Base-by-base conservation (phyloP, 2,797 vertebrate species). In the Brotula barbata region DNA sequence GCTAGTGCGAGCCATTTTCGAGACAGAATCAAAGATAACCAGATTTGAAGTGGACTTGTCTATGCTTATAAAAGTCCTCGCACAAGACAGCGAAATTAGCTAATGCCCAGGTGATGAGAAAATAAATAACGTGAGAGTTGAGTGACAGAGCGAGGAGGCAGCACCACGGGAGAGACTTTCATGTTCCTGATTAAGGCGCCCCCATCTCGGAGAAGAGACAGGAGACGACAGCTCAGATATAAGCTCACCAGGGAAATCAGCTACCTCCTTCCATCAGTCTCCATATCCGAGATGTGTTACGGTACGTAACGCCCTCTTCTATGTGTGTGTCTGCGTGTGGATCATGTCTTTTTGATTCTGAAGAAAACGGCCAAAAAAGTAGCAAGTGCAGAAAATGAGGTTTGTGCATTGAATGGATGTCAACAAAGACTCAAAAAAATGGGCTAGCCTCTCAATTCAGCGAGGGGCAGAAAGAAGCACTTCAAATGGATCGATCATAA, bases 231-330 rank as follows among this genome's bases (percentile, higher is more conserved):
- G 82, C 83, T 81, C 72, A 54, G 80, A 85, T 82, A 83, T 68
- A 77, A 75, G 44, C 76, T 83, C 88, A 75, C 84, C 60, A 28
- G 85, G 84, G 85, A 88, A 89, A 90, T 90, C 85, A 90, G 73
- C 73, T 40, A 42, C 73, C 71, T 81, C 66, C 55, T 58, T 44
- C 49, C 71, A 73, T 69, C 74, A 53, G 58, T 74, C 67, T 80
- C 73, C 70, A 42, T 68, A 80, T 76, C 74, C 81, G 72, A 74
- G 64, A 78, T 71, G 77, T 79, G 64, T 76, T 69, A 72, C 75
- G 72, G 67, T 39, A 71, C 75, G 71, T 67, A 41, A 45, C 37
- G 36, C 63, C 59, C 70, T 68, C 68, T 57, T 71, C 57, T 61
- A 19, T 62, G 23, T 50, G 61, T 34, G 37, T 20, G 31, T 28